Base-by-base conservation (phyloP, 2,113 vertebrate species). In the Alligator sinensis region DNA sequence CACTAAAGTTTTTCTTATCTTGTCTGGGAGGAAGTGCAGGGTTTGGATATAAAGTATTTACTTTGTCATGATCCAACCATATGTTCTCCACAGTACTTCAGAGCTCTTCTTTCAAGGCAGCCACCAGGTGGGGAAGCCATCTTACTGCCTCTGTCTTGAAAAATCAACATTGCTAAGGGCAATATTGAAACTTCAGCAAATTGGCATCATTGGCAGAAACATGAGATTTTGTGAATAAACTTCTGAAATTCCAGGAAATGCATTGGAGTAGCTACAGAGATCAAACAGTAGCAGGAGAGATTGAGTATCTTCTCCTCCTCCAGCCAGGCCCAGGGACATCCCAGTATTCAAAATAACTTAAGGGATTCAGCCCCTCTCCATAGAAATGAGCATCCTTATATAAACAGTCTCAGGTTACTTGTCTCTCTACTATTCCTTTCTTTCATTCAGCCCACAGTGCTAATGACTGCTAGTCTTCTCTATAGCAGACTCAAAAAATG, bases 21-120 rank as follows among this genome's bases (percentile, higher is more conserved):
- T 11, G 68, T 13, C 68, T 80, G 12, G 0, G 0, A 4, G n/a
- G 83, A 82, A 19, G 30, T 74, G 38, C 70, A 80, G 16, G 22
- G n/a, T 80, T 83, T 70, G 11, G 6, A 91, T 6, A 1, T 28
- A 5, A 12, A 2, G 16, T 8, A 21, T 12, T 13, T 61, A 14
- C n/a, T 88, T 11, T 76, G 62, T 10, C 61, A 2, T 22, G 18
- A 4, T 11, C 6, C 0, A 0, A 24, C 3, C 55, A 3, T 15
- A 4, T 1, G 6, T 25, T 55, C 54, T 18, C 24, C 8, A 9
- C 30, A 38, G 5, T 70, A 4, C 76, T 4, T 8, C 4, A 58
- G 60, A 2, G 47, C 7, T 47, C 68, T n/a, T 13, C 2, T 68
- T 2, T 28, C 12, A 3, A 14, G 63, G 2, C 5, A 87, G 18